Percentiles rank a stretch among this genome's conserved stretches.
Evolutionary conservation across 2,888 invertebrate species (phyloP).

Genomic region (Drosophila fungiperda): DNA sequence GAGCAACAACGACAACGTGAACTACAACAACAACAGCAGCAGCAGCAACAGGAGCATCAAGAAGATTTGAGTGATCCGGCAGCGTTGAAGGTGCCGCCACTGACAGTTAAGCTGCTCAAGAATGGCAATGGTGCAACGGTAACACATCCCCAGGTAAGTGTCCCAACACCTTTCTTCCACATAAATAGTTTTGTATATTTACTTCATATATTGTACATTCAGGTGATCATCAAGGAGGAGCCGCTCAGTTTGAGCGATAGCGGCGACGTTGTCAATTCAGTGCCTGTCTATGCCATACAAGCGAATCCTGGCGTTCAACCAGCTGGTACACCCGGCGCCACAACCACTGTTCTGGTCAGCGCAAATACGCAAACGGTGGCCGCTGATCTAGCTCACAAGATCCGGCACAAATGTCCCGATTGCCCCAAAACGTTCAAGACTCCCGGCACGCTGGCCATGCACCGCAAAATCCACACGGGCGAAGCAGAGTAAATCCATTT

Average conservation of each 20-base stretch:
- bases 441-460: conserved; percentile 84
- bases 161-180: not conserved
- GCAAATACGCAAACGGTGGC: conserved; percentile 62
- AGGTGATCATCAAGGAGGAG: conserved; percentile 83
- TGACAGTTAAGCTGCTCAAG: conserved; percentile 83
- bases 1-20: conserved; percentile 64
- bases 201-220: conserved; percentile 15
- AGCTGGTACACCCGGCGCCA: conserved; percentile 48
- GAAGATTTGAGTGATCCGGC: conserved; percentile 64
- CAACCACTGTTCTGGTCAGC: conserved; percentile 69
- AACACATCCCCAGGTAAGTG: conserved; percentile 78
- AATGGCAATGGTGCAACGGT: conserved; percentile 79
- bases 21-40: conserved; percentile 66
- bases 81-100: conserved; percentile 82
- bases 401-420: conserved; percentile 84
- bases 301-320: conserved; percentile 70
- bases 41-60: conserved; percentile 65
- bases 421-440: conserved; percentile 85
- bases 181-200: not conserved
- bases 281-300: conserved; percentile 82
- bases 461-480: conserved; percentile 84
- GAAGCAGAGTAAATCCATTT: conserved; percentile 84
- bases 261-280: conserved; percentile 70
- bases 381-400: conserved; percentile 76
- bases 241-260: conserved; percentile 77